These are phyloP conservation scores for Piaya cayana DNA, from an alignment of 2,113 vertebrate genomes.

Conservation along the genomic window DNA sequence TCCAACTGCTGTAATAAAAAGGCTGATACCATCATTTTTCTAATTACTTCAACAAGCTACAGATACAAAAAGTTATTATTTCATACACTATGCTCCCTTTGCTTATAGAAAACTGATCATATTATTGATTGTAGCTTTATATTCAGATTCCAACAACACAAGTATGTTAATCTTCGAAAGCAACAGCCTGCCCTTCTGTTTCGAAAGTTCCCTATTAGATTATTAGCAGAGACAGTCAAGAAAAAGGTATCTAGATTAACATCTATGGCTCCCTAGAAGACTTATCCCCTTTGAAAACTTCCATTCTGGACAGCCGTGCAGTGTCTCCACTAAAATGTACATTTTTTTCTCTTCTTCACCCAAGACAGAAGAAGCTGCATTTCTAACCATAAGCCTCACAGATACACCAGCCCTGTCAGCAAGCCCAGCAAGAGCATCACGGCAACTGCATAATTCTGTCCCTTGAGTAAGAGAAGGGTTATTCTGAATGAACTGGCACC, in stretches of 20 bases:
- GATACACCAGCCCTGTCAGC: background rate
- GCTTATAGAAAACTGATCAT: constrained; percentile 19
- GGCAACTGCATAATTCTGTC: background rate
- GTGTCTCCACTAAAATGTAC: background rate
- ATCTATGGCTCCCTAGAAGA: background rate
- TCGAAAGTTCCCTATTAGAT: background rate
- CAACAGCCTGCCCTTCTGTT: background rate
- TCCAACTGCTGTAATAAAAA: constrained; percentile 34
- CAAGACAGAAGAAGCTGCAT: background rate
- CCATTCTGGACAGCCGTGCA: background rate
- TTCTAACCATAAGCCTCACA: background rate
- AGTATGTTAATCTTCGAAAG: background rate
- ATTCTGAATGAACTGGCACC: background rate
- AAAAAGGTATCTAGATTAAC: background rate
- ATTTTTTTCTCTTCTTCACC: background rate
- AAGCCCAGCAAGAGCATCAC: background rate
- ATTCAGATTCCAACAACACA: background rate
- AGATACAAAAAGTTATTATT: constrained; percentile 8
- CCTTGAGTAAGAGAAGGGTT: background rate
- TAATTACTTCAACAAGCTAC: constrained; percentile 42
- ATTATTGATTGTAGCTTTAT: constrained; percentile 27
- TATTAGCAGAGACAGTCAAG: background rate
- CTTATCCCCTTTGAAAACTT: background rate
- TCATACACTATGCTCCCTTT: background rate
- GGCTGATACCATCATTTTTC: constrained; percentile 21